Base-by-base conservation (phyloP, 2,888 invertebrate species). In the Philhelius pedissequus region DNA sequence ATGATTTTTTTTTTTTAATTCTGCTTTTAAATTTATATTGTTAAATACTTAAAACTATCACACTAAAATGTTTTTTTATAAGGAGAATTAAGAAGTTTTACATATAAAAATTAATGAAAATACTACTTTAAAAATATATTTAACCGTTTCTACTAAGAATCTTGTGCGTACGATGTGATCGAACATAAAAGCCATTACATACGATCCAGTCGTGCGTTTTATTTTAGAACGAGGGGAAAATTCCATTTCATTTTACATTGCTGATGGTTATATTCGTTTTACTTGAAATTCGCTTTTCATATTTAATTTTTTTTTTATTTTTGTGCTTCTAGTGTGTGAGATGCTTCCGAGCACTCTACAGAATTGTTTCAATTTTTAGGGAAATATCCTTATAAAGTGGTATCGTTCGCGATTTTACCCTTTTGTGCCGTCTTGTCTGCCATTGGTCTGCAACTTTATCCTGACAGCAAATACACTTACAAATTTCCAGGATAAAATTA, bases 311-410 rank as follows among this genome's bases (percentile, higher is more conserved):
- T 27, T 22, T 71, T 56, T 15, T 54, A 25, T 45, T 11, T 52
- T 68, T 75, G 45, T 66, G 50, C 43, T 50, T 64, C 50, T 58
- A 35, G 4, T 40, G 60, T 73, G 45, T 64, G 56, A 78, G 73
- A 62, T 83, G 35, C 78, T 78, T 79, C 56, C 69, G 66, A 84
- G 84, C 84, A 84, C 84, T 84, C 66, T 80, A 71, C 84, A 84
- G 75, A 75, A 84, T 84, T 84, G 84, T 84, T 84, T 84, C 84
- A 84, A 80, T 84, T 84, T 84, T 80, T 66, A 84, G 75, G 84
- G 80, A 84, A 80, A 80, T 80, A 79, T 84, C 79, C 84, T 84
- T 84, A 84, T 80, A 80, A 75, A 84, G 75, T 80, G 66, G 66
- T 75, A 84, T 75, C 74, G 84, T 75, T 80, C 66, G 70, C 70